Evolutionary conservation across 2,888 invertebrate genomes (phyloP).

Genomic region (Peribatodes rhomboidaria): DNA sequence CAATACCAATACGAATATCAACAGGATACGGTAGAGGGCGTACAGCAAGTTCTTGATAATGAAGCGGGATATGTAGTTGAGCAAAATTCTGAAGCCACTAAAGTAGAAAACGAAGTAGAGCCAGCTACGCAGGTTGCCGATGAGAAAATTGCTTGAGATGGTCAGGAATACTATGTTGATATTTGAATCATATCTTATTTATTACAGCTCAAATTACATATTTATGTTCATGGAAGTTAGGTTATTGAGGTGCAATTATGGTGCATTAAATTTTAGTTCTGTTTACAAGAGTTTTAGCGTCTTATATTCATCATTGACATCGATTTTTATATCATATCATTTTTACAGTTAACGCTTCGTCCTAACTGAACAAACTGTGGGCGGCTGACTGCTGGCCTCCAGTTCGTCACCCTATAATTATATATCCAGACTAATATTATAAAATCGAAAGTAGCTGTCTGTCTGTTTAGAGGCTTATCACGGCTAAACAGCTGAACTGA

Average conservation of each 20-base stretch:
- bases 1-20: conserved; percentile 45
- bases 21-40: conserved; percentile 51
- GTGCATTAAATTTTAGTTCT: conserved; percentile 23
- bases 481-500: too few species aligned
- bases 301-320: too few species aligned
- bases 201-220: neutral
- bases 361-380: too few species aligned
- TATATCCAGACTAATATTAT: too few species aligned
- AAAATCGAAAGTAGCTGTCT: too few species aligned
- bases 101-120: neutral
- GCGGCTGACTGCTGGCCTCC: too few species aligned
- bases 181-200: neutral
- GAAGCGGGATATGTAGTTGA: conserved; percentile 55
- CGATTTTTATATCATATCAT: too few species aligned
- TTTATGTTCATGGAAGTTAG: neutral
- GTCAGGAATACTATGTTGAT: neutral
- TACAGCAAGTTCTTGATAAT: conserved; percentile 59
- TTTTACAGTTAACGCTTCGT: too few species aligned
- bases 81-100: neutral
- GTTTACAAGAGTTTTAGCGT: neutral
- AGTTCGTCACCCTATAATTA: too few species aligned
- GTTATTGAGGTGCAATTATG: neutral
- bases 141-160: neutral
- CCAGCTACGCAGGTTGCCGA: neutral
- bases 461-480: too few species aligned